Percentiles rank a stretch among this genome's conserved stretches.
These are phyloP conservation scores for Coracias cyanogaster DNA, from an alignment of 2,797 vertebrate genomes.

Conservation along the genomic window DNA sequence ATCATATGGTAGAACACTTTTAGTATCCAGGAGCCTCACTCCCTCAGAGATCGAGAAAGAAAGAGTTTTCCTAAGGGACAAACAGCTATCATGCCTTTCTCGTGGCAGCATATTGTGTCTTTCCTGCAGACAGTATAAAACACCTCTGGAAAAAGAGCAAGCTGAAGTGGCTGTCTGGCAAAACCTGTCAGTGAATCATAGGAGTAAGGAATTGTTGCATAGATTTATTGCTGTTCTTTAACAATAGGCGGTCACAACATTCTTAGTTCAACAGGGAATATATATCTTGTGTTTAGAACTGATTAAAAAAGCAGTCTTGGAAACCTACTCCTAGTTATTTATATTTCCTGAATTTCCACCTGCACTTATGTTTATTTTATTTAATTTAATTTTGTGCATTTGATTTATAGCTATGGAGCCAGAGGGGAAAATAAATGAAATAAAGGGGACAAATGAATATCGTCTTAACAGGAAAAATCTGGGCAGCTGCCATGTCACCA, in stretches of 20 bases:
- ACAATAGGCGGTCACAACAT: slow-evolving; percentile 55
- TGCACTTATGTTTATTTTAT: slow-evolving; percentile 54
- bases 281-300: slow-evolving; percentile 48
- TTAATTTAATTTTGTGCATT: slow-evolving; percentile 43
- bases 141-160: background rate
- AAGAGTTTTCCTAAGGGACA: background rate
- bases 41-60: background rate
- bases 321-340: slow-evolving; percentile 69
- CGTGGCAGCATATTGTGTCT: background rate
- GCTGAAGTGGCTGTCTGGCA: slow-evolving; percentile 13
- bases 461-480: slow-evolving; percentile 66
- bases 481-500: slow-evolving; percentile 14
- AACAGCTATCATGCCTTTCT: background rate
- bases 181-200: slow-evolving; percentile 2
- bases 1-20: background rate
- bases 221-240: slow-evolving; percentile 52
- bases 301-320: slow-evolving; percentile 68
- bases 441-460: slow-evolving; percentile 52
- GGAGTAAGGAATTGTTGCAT: background rate
- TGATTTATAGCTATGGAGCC: slow-evolving; percentile 62
- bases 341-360: slow-evolving; percentile 70
- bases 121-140: background rate
- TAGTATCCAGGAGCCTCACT: background rate
- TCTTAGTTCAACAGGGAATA: slow-evolving; percentile 29
- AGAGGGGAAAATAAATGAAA: slow-evolving; percentile 44